Evolutionary conservation across 2,113 vertebrate species (phyloP), one percentile per base, ranked within the genome.

Genomic region (Paratilapia polleni): DNA sequence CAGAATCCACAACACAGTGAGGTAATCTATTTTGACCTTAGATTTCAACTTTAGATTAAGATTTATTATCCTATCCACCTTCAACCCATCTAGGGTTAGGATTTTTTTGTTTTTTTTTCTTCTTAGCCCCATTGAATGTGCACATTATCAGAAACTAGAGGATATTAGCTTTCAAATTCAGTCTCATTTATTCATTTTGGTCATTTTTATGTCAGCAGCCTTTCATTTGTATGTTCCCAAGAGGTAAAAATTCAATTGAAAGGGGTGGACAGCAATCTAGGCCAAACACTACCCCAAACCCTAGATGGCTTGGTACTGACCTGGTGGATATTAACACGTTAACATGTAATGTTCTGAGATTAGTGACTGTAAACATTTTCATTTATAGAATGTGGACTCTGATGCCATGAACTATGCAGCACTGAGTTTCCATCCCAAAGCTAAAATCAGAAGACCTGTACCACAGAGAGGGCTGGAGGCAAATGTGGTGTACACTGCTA

Each of bases 221-320:
- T 66, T 15, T 8, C 36, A 3, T 17, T 68, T 49, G 47, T 6
- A 6, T 68, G 22, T 13, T 68, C 14, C 17, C 43, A 26, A 68
- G 5, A 1, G 43, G 43, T 70, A 15, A 47, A 68, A 68, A 26
- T 49, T 52, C 3, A 8, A 20, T 12, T 52, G 9, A 1, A 0
- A 47, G 22, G 14, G 0, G 63, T 66, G 38, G 38, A 24, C n/a
- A 66, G 15, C 14, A 41, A 64, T 41, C 36, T 66, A 43, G 17
- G 4, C 24, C 13, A 66, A 66, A 66, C n/a, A n/a, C 13, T 43
- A 38, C 38, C 38, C 43, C 38, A 43, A 43, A 24, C 2, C 8
- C 41, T 66, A 24, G 63, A 24, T 43, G 38, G 8, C 1, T 26
- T 47, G 38, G 61, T 64, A 11, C 1, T 0, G 1, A 11, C 0